These are phyloP conservation scores for Danionella dracula DNA, from an alignment of 2,797 vertebrate species.

Conservation along the genomic window DNA sequence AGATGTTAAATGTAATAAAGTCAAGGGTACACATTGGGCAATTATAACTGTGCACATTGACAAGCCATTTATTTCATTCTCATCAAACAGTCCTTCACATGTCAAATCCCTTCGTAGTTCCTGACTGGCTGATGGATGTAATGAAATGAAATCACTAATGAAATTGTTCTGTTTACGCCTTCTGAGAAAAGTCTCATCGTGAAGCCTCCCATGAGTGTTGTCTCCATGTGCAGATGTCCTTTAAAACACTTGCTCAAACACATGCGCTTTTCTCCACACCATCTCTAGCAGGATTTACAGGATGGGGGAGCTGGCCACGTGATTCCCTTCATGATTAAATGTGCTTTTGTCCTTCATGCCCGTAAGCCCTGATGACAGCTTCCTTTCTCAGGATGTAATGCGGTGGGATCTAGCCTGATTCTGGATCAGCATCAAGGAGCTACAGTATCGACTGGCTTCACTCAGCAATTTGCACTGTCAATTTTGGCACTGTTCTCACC, in stretches of 20 bases:
- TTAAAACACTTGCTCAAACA: not conserved
- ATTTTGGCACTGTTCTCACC: constrained; percentile 5
- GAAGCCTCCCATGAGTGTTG: not conserved
- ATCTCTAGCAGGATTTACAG: constrained; percentile 7
- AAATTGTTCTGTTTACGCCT: constrained; percentile 29
- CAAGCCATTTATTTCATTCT: not conserved
- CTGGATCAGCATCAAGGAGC: constrained; percentile 21
- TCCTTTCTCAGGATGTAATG: constrained; percentile 28
- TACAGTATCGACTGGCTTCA: constrained; percentile 35
- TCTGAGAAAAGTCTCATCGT: constrained; percentile 6
- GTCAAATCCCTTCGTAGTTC: not conserved
- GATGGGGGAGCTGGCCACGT: constrained; percentile 13
- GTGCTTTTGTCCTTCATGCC: constrained; percentile 40
- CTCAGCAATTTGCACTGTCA: constrained; percentile 38
- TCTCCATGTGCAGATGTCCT: not conserved
- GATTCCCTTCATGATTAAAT: constrained; percentile 39
- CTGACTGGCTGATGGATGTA: not conserved
- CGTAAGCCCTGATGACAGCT: constrained; percentile 36
- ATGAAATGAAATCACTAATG: constrained; percentile 16
- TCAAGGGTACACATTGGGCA: not conserved
- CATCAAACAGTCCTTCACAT: constrained; percentile 9
- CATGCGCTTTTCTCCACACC: not conserved
- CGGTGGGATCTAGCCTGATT: constrained; percentile 2
- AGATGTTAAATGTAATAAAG: constrained; percentile 12
- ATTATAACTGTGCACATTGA: not conserved